Percentiles rank a stretch among this genome's conserved stretches.
Evolutionary conservation across 2,888 invertebrate species (phyloP).

Genomic region (Ceriagrion tenellum): DNA sequence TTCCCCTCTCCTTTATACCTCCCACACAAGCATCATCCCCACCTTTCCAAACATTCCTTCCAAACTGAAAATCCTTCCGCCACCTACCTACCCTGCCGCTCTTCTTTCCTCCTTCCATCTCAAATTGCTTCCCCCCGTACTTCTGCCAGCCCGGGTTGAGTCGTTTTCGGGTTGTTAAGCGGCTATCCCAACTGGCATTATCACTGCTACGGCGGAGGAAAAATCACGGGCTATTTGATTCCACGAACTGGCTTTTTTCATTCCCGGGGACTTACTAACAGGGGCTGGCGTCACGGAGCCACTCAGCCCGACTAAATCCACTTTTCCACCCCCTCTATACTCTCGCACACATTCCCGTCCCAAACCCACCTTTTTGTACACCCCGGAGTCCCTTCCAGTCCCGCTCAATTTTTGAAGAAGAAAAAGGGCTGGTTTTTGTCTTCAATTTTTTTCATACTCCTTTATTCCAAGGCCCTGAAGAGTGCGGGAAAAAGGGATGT

Average conservation of each 20-base stretch:
- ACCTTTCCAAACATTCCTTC: too few relatives aligned
- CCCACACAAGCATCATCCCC: not conserved
- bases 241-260: constrained; percentile 19
- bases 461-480: not conserved
- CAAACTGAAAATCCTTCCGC: not conserved
- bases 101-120: not conserved
- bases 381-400: too few relatives aligned
- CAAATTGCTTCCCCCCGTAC: not conserved
- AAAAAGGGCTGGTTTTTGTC: not conserved
- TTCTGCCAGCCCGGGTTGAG: not conserved
- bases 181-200: constrained; percentile 26
- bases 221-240: constrained; percentile 36
- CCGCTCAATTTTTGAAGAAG: too few relatives aligned
- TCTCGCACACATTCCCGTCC: not conserved
- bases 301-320: not conserved
- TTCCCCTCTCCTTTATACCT: not conserved
- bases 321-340: not conserved
- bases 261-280: not conserved
- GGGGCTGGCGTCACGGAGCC: not conserved
- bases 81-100: not conserved
- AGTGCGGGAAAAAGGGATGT: not conserved
- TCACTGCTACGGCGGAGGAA: constrained; percentile 17
- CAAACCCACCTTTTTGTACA: too few relatives aligned
- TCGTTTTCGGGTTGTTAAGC: constrained; percentile 35
- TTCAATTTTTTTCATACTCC: not conserved